Evolutionary conservation across 2,888 invertebrate genomes (phyloP).

Genomic region (Gryllus longicercus): DNA sequence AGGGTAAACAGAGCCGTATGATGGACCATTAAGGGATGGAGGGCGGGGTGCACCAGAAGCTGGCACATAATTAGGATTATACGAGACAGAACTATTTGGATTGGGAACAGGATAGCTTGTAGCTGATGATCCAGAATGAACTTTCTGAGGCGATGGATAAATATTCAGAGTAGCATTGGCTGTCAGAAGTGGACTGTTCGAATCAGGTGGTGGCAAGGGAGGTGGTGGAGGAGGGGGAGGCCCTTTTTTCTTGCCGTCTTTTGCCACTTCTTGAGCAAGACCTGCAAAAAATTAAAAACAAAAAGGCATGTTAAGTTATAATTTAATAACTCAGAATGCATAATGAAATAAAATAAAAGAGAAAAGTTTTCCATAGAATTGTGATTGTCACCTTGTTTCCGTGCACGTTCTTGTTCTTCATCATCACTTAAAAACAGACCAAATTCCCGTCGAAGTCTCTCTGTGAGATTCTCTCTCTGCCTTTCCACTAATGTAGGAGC

Average conservation of each 20-base stretch:
- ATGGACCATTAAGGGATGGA: constrained; percentile 19
- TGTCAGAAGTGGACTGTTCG: not conserved
- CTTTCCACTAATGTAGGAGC: constrained; percentile 81
- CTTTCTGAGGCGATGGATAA: constrained; percentile 23
- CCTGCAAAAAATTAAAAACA: constrained; percentile 24
- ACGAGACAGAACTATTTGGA: constrained; percentile 18
- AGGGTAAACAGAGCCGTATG: not conserved
- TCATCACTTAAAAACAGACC: constrained; percentile 69
- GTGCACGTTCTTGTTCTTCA: constrained; percentile 55
- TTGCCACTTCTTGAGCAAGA: constrained; percentile 24
- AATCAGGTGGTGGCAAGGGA: constrained; percentile 29
- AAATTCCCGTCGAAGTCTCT: constrained; percentile 77
- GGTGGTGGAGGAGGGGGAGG: constrained; percentile 29
- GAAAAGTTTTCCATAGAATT: not conserved
- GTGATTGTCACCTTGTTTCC: constrained; percentile 47
- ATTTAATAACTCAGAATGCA: not conserved
- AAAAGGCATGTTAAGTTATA: not conserved
- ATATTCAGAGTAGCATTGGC: constrained; percentile 12
- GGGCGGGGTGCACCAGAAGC: not conserved
- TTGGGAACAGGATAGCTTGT: constrained; percentile 22
- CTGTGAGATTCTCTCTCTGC: constrained; percentile 82
- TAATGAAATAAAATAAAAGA: not conserved
- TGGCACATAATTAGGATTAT: not conserved
- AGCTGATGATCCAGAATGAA: constrained; percentile 18
- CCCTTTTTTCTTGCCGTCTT: constrained; percentile 33